These are phyloP conservation scores for Scolopax mira DNA, from an alignment of 2,113 vertebrate species.

Conservation along the genomic window DNA sequence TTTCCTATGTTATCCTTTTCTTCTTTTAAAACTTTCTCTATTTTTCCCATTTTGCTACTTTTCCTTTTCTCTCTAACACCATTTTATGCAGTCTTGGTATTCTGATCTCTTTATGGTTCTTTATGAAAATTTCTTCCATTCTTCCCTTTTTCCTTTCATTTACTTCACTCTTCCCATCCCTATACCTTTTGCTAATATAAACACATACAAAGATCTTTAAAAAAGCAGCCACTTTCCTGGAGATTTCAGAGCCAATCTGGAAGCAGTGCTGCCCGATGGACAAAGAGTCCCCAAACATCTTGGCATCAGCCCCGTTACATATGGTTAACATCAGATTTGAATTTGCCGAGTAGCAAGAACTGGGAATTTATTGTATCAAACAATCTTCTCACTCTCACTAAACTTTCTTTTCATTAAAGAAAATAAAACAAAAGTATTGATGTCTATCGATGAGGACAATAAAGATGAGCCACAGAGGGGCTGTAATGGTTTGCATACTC, in stretches of 20 bases:
- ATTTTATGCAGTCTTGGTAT: neutral
- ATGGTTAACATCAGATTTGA: neutral
- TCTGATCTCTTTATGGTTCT: neutral
- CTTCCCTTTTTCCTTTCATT: neutral
- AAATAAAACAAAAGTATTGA: conserved; percentile 54
- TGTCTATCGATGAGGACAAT: conserved; percentile 41
- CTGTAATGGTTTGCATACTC: conserved; percentile 31
- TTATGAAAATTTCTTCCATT: neutral
- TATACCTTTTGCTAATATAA: neutral
- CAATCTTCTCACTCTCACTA: neutral
- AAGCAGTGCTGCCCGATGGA: neutral
- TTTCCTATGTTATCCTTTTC: neutral
- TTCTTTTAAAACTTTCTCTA: neutral
- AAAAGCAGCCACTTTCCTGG: neutral
- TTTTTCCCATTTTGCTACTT: neutral
- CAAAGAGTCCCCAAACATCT: neutral
- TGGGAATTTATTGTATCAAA: conserved; percentile 14
- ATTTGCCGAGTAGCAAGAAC: neutral
- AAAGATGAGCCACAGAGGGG: conserved; percentile 43
- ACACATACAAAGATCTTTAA: neutral
- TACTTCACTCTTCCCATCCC: neutral
- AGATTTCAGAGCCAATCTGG: neutral
- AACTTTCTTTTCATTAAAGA: conserved; percentile 51
- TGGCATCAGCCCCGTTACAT: neutral
- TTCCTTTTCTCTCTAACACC: neutral